Percentiles rank a stretch among this genome's conserved stretches.
Conservation (phyloP, 2,113 vertebrate species). For the Rhynchomys soricoides region DNA sequence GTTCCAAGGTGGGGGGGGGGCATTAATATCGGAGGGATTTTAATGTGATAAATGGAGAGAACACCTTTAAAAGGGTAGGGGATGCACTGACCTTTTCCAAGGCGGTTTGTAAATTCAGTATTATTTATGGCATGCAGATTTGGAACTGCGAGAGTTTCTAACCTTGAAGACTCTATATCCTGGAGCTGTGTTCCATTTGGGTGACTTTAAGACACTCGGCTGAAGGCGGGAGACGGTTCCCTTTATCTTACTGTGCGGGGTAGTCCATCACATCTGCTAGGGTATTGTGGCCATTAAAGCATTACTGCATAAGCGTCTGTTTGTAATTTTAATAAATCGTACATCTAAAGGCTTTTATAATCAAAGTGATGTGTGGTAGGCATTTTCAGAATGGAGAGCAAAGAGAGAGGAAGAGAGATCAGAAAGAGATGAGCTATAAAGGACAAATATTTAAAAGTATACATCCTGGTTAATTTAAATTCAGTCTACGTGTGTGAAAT, state of each 20-base stretch:
- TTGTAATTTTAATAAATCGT: slow-evolving; percentile 28
- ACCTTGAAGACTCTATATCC: slow-evolving; percentile 32
- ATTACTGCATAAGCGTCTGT: background rate
- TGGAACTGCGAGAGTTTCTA: background rate
- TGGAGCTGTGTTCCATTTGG: slow-evolving; percentile 53
- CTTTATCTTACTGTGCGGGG: slow-evolving; percentile 9
- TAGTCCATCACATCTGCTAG: slow-evolving; percentile 29
- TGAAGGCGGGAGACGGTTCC: slow-evolving; percentile 13
- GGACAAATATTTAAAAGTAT: background rate
- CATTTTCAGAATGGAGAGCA: slow-evolving; percentile 34
- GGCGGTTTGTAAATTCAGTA: slow-evolving; percentile 51
- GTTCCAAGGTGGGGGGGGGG: slow-evolving; percentile 33
- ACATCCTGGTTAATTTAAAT: slow-evolving; percentile 10
- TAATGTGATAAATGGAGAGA: slow-evolving; percentile 43
- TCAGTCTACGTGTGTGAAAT: background rate
- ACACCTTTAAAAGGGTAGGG: slow-evolving; percentile 51
- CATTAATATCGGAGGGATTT: slow-evolving; percentile 53
- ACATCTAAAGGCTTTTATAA: slow-evolving; percentile 3
- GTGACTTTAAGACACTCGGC: slow-evolving; percentile 61
- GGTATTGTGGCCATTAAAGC: background rate
- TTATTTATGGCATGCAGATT: slow-evolving; percentile 44
- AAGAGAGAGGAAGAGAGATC: background rate
- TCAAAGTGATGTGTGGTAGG: background rate
- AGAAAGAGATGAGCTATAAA: background rate
- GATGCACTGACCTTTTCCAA: slow-evolving; percentile 64